phyloP scores from a whole-genome alignment of 1,140 invertebrate species.

The Goniozus legneri region DNA sequence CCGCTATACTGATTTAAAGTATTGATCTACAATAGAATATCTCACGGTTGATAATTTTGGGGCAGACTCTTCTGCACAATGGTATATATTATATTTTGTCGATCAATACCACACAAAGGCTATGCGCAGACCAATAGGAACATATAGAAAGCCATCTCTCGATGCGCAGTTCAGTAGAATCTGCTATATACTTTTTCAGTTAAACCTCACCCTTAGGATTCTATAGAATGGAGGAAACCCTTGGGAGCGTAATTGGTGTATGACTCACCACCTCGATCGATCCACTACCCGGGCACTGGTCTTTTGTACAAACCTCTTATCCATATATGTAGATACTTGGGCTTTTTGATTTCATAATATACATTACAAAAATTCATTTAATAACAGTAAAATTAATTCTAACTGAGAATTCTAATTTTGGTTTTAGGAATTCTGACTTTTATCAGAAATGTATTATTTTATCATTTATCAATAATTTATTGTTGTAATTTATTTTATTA shows the following conservation, averaged over 20 bases:
- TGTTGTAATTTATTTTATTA: too few species aligned
- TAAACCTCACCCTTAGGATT: slow-evolving; percentile 25
- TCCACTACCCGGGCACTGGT: slow-evolving; percentile 23
- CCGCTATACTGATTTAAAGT: slow-evolving; percentile 22
- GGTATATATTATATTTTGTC: slow-evolving; percentile 46
- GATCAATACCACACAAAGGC: slow-evolving; percentile 54
- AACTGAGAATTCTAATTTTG: too few species aligned
- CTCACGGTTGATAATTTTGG: slow-evolving; percentile 9
- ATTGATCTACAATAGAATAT: slow-evolving; percentile 26
- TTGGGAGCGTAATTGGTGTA: slow-evolving; percentile 37
- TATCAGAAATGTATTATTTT: too few species aligned
- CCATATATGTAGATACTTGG: too few species aligned
- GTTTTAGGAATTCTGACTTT: too few species aligned
- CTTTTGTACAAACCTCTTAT: slow-evolving; percentile 21
- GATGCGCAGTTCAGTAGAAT: slow-evolving; percentile 39
- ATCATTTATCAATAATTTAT: neutral
- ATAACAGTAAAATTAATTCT: too few species aligned
- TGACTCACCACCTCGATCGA: slow-evolving; percentile 44
- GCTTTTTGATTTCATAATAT: too few species aligned
- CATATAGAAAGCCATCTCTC: slow-evolving; percentile 33
- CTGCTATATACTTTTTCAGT: slow-evolving; percentile 20
- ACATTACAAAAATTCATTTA: too few species aligned
- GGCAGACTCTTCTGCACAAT: slow-evolving; percentile 22
- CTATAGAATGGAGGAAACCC: slow-evolving; percentile 23
- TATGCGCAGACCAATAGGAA: slow-evolving; percentile 43